Base-by-base conservation (phyloP, 1,140 invertebrate species). In the Babylonia areolata region DNA sequence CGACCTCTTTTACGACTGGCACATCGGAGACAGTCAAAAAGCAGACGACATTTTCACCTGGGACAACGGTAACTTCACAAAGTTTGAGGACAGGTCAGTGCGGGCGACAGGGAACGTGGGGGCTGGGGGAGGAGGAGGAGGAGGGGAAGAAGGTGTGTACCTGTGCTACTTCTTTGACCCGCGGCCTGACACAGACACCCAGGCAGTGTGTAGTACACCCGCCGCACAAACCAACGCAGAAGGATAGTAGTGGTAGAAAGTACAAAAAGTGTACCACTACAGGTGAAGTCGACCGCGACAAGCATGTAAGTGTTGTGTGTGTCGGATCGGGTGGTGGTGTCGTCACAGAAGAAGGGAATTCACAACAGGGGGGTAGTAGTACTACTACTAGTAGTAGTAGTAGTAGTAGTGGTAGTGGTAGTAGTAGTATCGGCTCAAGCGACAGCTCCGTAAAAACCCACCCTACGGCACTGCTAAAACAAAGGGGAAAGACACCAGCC, bases 1-100 rank as follows among this genome's bases (percentile, higher is more conserved):
- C n/a, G 71, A 35, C 0, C 23, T 12, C 31, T 73, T 73, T 73
- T 2, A 5, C 33, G 31, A 77, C 33, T 28, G 75, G 37, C 33
- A 77, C 17, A 11, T 12, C 11, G 17, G 37, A 17, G 17, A 77
- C 75, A 37, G 35, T 15, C 15, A 40, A n/a, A n/a, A n/a, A 77
- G 75, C 75, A 77, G 75, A 77, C 75, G 75, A 77, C 75, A 77
- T 28, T 77, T 73, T 73, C 31, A 73, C 71, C 71, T 77, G 33
- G 6, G 75, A 28, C 6, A 1, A 3, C 35, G 17, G 40, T 23
- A 23, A 31, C 3, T 2, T 35, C 23, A 17, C 31, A 73, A 12
- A 35, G 31, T 37, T 3, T 77, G 75, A 77, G 37, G 75, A 40
- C 75, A 77, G 35, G 35, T 2, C 15, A 39, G 12, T 77, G 33